A percentile compares a stretch with the other conserved stretches of the same genome.
phyloP scores from a whole-genome alignment of 2,797 vertebrate genomes.

The Choloepus didactylus region DNA sequence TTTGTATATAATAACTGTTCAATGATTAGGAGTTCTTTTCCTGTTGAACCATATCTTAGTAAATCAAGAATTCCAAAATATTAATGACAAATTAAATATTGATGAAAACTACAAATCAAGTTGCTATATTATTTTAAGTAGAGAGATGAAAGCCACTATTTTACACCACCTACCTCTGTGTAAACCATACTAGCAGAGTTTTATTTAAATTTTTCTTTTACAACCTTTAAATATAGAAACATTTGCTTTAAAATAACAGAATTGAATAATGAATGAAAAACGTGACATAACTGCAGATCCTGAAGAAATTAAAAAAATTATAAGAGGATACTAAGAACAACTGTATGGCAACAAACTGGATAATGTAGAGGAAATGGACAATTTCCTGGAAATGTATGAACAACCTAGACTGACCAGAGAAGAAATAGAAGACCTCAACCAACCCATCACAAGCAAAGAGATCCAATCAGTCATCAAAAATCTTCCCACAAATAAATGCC shows the following conservation, averaged over 20 bases:
- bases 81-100: slow-evolving; percentile 39
- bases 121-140: slow-evolving; percentile 9
- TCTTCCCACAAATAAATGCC: too few species aligned
- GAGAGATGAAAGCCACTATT: slow-evolving; percentile 18
- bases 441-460: too few species aligned
- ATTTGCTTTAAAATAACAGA: slow-evolving; percentile 1
- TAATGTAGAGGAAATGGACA: too few species aligned
- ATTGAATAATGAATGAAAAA: too few species aligned
- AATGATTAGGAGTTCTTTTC: background rate
- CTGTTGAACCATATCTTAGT: background rate
- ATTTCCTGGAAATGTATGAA: too few species aligned
- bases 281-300: too few species aligned
- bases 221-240: slow-evolving; percentile 29
- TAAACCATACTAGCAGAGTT: slow-evolving; percentile 29
- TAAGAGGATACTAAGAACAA: too few species aligned
- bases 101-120: slow-evolving; percentile 12
- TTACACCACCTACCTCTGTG: background rate
- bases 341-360: too few species aligned
- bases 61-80: slow-evolving; percentile 56
- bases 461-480: too few species aligned
- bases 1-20: background rate
- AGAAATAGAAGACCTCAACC: too few species aligned
- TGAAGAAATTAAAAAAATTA: too few species aligned
- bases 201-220: slow-evolving; percentile 53
- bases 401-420: too few species aligned